Percentiles rank a stretch among this genome's conserved stretches.
These are phyloP conservation scores for Hoplodrina blanda DNA, from an alignment of 2,888 invertebrate species.

Conservation along the genomic window DNA sequence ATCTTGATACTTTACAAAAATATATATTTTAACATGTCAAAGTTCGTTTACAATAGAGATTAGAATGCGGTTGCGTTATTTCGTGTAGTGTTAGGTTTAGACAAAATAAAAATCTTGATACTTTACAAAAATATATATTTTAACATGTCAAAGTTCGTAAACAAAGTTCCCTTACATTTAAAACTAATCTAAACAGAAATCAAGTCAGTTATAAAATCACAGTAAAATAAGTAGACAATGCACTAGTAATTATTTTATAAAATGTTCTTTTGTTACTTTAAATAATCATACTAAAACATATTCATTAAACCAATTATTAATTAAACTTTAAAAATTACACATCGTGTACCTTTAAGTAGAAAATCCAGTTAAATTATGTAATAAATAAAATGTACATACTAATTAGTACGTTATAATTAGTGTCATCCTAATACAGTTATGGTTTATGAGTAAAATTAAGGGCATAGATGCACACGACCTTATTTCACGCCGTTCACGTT, in stretches of 20 bases:
- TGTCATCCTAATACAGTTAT: conserved; percentile 33
- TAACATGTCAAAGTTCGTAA: conserved; percentile 66
- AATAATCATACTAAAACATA: conserved; percentile 51
- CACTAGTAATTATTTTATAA: conserved; percentile 49
- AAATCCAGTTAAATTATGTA: conserved; percentile 53
- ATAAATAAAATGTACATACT: conserved; percentile 62
- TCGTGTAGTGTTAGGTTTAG: background rate
- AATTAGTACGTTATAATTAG: conserved; percentile 47
- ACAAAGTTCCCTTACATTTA: conserved; percentile 73
- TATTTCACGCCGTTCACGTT: background rate
- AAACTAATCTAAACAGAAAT: conserved; percentile 73
- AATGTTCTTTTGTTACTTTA: conserved; percentile 25
- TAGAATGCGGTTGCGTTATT: no score
- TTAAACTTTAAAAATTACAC: conserved; percentile 38
- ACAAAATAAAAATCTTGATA: conserved; percentile 16
- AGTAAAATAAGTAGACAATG: conserved; percentile 74
- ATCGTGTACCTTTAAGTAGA: conserved; percentile 31
- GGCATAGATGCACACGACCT: background rate
- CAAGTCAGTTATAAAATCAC: conserved; percentile 83
- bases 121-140: conserved; percentile 65
- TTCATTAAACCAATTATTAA: conserved; percentile 44
- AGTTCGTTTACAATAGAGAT: conserved; percentile 49
- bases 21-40: conserved; percentile 66
- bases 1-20: conserved; percentile 46
- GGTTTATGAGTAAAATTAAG: conserved; percentile 41